Percentiles rank a stretch among this genome's conserved stretches.
Evolutionary conservation across 92 coral and sea anemone genomes (phyloP).

Genomic region (Montipora capitata): DNA sequence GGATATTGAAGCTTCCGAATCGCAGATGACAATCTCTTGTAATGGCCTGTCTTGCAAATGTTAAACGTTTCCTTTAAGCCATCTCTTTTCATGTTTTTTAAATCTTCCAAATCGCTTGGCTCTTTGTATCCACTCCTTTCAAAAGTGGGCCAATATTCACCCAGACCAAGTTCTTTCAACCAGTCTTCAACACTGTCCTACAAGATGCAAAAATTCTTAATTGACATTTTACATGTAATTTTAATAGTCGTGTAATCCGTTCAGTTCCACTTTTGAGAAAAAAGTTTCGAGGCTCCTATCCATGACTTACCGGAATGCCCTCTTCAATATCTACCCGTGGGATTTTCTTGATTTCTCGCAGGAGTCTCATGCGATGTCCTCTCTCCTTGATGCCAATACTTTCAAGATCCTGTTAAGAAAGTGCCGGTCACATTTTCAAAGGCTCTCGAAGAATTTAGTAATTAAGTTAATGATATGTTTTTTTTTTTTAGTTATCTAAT

Average conservation of each 20-base stretch:
- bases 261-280: not conserved
- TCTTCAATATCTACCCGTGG: slow-evolving; percentile 89
- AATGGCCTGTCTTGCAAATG: slow-evolving; percentile 78
- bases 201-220: not conserved
- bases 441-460: too few relatives aligned
- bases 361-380: slow-evolving; percentile 86
- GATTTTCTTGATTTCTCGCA: slow-evolving; percentile 74
- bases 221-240: not conserved
- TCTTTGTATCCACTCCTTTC: slow-evolving; percentile 80
- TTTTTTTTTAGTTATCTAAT: too few relatives aligned
- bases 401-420: slow-evolving; percentile 75
- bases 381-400: slow-evolving; percentile 83
- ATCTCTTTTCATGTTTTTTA: slow-evolving; percentile 76
- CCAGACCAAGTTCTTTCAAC: slow-evolving; percentile 84
- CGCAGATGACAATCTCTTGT: slow-evolving; percentile 64
- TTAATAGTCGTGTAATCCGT: too few relatives aligned
- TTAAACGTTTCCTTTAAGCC: slow-evolving; percentile 63
- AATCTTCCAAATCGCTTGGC: slow-evolving; percentile 88
- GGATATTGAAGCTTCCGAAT: slow-evolving; percentile 42
- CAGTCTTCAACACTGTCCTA: slow-evolving; percentile 84
- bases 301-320: slow-evolving; percentile 85
- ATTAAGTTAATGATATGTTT: too few relatives aligned
- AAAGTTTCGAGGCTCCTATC: too few relatives aligned
- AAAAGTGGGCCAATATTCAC: slow-evolving; percentile 80
- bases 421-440: too few relatives aligned